Percentiles rank a stretch among this genome's conserved stretches.
phyloP scores from a whole-genome alignment of 2,113 vertebrate genomes.

The Glaucidium brasilianum region DNA sequence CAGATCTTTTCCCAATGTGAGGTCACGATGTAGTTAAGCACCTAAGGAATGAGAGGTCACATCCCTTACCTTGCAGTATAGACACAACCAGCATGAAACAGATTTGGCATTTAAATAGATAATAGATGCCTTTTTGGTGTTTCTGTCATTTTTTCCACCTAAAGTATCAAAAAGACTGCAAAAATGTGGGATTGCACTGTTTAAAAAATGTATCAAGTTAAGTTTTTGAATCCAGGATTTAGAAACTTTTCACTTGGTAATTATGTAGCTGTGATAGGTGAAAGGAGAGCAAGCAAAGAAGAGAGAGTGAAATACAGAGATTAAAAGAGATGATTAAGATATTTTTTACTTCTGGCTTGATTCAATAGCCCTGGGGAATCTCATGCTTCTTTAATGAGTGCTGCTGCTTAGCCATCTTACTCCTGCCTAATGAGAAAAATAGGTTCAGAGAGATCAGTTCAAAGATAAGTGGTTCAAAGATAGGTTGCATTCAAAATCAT shows the following conservation, averaged over 20 bases:
- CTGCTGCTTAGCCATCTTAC: background rate
- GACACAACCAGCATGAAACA: background rate
- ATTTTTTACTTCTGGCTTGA: background rate
- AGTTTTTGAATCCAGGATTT: background rate
- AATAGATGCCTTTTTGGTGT: background rate
- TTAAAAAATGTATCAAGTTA: background rate
- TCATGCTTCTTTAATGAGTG: conserved; percentile 25
- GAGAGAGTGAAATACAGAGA: background rate
- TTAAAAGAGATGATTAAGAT: conserved; percentile 31
- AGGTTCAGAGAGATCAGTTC: conserved; percentile 15
- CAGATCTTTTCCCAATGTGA: background rate
- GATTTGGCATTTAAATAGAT: background rate
- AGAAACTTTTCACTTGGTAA: background rate
- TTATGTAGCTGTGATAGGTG: background rate
- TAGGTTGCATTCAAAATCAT: background rate
- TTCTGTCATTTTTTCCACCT: background rate
- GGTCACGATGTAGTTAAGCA: background rate
- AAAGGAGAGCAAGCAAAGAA: conserved; percentile 1
- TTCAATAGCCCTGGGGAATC: conserved; percentile 1
- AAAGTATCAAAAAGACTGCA: background rate
- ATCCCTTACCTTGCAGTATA: background rate
- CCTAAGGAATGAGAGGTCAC: background rate
- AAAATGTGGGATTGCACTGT: background rate
- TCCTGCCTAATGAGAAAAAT: conserved; percentile 29
- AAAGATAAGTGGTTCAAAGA: conserved; percentile 41